phyloP scores from a whole-genome alignment of 2,888 invertebrate genomes.

The Pseudeuparius sepicola region DNA sequence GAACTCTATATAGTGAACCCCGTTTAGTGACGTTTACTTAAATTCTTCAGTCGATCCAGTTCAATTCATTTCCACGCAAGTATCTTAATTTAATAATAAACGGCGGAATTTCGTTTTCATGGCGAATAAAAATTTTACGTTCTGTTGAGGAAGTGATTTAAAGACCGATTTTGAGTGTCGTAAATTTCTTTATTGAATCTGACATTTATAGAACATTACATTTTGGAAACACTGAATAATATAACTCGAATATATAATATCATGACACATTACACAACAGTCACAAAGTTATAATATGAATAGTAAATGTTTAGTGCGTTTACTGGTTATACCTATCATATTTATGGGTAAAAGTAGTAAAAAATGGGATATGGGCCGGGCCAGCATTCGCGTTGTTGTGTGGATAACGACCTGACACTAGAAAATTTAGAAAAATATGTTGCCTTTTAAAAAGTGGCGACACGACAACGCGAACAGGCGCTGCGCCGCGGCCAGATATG shows the following conservation, averaged over 20 bases:
- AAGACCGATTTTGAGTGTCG: no score
- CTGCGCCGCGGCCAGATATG: slow-evolving; percentile 37
- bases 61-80: no score
- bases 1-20: no score
- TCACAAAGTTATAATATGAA: slow-evolving; percentile 25
- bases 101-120: no score
- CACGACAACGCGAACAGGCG: slow-evolving; percentile 37
- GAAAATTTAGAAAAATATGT: slow-evolving; percentile 38
- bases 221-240: slow-evolving; percentile 36
- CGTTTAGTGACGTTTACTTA: no score
- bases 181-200: slow-evolving; percentile 34
- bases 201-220: slow-evolving; percentile 38
- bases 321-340: no score
- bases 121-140: no score
- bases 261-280: slow-evolving; percentile 38
- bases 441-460: slow-evolving; percentile 27
- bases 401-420: slow-evolving; percentile 41
- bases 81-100: no score
- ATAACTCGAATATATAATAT: slow-evolving; percentile 34
- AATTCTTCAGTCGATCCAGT: no score
- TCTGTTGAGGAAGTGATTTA: no score
- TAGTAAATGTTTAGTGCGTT: no score
- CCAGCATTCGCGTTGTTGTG: slow-evolving; percentile 35
- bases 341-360: no score
- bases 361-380: slow-evolving; percentile 35